phyloP scores from a whole-genome alignment of 1,140 invertebrate species.

The Hirudo medicinalis region DNA sequence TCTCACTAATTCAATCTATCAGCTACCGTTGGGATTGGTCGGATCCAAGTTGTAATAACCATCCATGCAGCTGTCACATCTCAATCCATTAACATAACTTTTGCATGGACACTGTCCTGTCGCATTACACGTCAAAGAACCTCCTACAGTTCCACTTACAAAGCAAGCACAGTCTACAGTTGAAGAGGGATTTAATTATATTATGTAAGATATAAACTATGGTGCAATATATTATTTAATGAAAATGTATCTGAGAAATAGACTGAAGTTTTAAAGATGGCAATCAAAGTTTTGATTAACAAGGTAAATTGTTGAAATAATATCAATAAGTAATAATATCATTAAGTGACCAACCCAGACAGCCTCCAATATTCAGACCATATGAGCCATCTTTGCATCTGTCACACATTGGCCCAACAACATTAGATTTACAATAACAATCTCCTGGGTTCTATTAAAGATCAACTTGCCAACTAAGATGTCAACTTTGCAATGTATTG shows the following conservation, averaged over 20 bases:
- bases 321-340: slow-evolving; percentile 49
- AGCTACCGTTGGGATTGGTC: slow-evolving; percentile 66
- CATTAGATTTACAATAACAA: slow-evolving; percentile 45
- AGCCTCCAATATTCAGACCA: slow-evolving; percentile 74
- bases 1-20: slow-evolving; percentile 21
- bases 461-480: too few relatives aligned
- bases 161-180: background rate
- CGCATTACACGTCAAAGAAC: background rate
- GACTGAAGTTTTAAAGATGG: background rate
- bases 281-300: background rate
- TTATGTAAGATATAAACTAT: too few relatives aligned
- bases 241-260: background rate
- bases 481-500: background rate
- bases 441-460: slow-evolving; percentile 43
- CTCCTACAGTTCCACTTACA: background rate
- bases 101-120: slow-evolving; percentile 51
- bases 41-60: slow-evolving; percentile 77
- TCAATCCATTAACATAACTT: slow-evolving; percentile 40
- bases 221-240: background rate
- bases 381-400: slow-evolving; percentile 61
- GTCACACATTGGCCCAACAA: slow-evolving; percentile 44
- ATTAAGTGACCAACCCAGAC: slow-evolving; percentile 64
- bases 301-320: slow-evolving; percentile 32
- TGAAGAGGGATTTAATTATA: too few relatives aligned
- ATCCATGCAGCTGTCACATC: slow-evolving; percentile 47